phyloP scores from a whole-genome alignment of 2,113 vertebrate species.

The Pipa parva region DNA sequence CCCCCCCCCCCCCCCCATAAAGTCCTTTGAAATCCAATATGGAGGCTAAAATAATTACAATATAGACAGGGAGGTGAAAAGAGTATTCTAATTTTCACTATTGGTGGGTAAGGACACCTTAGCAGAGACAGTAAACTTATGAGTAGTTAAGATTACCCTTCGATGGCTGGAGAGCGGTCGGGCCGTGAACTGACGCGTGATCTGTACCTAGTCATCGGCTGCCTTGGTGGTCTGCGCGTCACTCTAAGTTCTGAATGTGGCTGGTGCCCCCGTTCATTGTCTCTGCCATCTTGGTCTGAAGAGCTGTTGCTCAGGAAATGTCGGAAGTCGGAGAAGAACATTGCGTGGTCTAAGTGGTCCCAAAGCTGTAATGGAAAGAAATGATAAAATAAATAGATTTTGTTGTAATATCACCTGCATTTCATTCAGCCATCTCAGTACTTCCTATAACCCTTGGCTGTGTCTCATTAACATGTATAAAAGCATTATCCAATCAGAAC shows the following conservation, averaged over 20 bases:
- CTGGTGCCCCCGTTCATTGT: conserved; percentile 62
- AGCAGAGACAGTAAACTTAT: too few relatives aligned
- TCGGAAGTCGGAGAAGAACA: conserved; percentile 67
- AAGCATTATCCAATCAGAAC: too few relatives aligned
- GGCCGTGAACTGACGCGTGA: conserved; percentile 82
- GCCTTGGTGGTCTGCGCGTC: conserved; percentile 74
- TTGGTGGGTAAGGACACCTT: too few relatives aligned
- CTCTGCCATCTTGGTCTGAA: conserved; percentile 72
- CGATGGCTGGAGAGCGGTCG: conserved; percentile 87
- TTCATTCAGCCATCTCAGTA: too few relatives aligned
- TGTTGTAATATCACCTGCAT: too few relatives aligned
- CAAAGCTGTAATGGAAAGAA: conserved; percentile 68
- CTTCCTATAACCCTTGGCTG: too few relatives aligned
- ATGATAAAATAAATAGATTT: neutral
- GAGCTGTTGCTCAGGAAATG: conserved; percentile 61
- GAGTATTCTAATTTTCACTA: too few relatives aligned
- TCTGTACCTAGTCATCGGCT: conserved; percentile 76
- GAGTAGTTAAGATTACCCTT: conserved; percentile 69
- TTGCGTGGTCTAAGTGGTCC: conserved; percentile 71
- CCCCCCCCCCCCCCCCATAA: too few relatives aligned
- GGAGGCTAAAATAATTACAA: too few relatives aligned
- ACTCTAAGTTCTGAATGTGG: conserved; percentile 79
- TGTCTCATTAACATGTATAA: too few relatives aligned
- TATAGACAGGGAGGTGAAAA: too few relatives aligned
- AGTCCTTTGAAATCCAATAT: too few relatives aligned